A percentile compares a stretch with the other conserved stretches of the same genome.
Evolutionary conservation across 2,113 vertebrate species (phyloP).

Genomic region (Arizona elegans): DNA sequence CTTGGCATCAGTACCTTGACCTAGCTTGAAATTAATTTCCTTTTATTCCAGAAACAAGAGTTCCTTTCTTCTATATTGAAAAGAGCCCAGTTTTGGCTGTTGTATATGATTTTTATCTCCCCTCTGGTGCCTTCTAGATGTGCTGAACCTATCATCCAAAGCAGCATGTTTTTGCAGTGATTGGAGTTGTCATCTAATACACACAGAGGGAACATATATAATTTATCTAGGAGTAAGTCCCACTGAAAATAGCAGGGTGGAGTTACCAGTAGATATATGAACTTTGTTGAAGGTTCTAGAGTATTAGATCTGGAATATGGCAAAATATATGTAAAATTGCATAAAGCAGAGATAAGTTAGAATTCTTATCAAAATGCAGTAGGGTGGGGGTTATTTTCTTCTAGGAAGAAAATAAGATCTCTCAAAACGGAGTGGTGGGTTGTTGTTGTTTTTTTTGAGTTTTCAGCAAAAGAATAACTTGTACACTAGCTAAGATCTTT

Average conservation of each 20-base stretch:
- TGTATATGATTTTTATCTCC: neutral
- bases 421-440: neutral
- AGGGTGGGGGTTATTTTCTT: neutral
- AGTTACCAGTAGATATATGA: neutral
- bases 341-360: neutral
- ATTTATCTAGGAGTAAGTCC: neutral
- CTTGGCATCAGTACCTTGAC: neutral
- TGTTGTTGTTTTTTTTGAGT: too few species aligned
- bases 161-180: neutral
- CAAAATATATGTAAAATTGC: neutral
- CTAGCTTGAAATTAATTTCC: neutral
- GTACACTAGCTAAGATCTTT: neutral
- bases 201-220: neutral
- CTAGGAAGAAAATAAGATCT: neutral
- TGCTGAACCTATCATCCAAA: neutral
- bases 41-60: rapidly evolving
- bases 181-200: neutral
- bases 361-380: neutral
- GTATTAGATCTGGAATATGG: neutral
- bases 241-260: neutral
- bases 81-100: neutral
- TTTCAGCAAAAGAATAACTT: neutral
- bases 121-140: neutral
- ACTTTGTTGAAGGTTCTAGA: neutral
- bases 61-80: neutral